phyloP scores from a whole-genome alignment of 2,888 invertebrate species.

The Tortrix viridana region DNA sequence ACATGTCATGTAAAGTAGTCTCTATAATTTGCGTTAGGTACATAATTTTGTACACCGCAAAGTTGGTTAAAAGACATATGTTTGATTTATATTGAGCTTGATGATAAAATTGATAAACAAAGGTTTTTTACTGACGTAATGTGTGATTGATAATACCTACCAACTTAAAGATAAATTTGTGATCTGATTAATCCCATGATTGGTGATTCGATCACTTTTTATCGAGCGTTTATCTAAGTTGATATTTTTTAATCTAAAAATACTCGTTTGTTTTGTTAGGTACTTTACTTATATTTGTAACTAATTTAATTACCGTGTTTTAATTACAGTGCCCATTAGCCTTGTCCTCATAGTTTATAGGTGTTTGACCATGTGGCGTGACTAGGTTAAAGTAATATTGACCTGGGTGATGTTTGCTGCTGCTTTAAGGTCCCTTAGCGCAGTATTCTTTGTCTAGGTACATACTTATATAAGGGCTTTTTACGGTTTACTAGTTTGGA shows the following conservation, averaged over 20 bases:
- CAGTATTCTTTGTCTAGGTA: conserved; percentile 11
- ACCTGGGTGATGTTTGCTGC: conserved; percentile 21
- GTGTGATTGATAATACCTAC: conserved; percentile 18
- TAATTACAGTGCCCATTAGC: conserved; percentile 9
- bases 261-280: not conserved
- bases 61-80: no score
- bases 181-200: no score
- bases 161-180: no score
- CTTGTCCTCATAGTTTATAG: conserved; percentile 20
- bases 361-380: conserved; percentile 33
- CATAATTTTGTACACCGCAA: no score
- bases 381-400: conserved; percentile 34
- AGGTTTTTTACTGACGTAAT: conserved; percentile 10
- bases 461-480: not conserved
- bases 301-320: conserved; percentile 3
- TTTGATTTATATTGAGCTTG: conserved; percentile 1
- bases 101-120: conserved; percentile 20
- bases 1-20: no score
- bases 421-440: conserved; percentile 24
- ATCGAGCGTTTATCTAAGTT: no score
- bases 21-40: no score
- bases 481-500: not conserved
- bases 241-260: no score
- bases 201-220: no score
- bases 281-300: not conserved